Evolutionary conservation across 2,113 vertebrate species (phyloP).

Genomic region (Anarhynchus alexandrinus): DNA sequence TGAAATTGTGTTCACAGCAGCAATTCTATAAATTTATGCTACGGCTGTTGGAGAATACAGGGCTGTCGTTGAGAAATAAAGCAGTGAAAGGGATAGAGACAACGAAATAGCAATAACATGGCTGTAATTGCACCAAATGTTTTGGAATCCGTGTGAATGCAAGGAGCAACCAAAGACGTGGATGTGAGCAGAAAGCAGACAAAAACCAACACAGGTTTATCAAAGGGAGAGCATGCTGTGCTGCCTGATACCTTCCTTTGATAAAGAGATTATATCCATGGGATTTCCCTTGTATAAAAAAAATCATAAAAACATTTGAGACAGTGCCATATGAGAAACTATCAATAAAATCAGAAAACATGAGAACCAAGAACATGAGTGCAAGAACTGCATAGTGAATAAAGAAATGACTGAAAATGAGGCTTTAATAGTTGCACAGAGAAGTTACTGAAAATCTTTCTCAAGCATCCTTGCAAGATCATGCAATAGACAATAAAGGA

Average conservation of each 20-base stretch:
- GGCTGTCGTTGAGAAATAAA: neutral
- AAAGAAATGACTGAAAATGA: neutral
- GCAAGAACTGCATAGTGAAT: neutral
- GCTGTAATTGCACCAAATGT: neutral
- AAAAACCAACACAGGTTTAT: neutral
- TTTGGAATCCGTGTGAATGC: neutral
- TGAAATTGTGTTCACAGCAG: neutral
- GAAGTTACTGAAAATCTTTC: neutral
- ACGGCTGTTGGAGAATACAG: fast-evolving
- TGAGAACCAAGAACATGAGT: neutral
- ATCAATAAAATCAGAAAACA: neutral
- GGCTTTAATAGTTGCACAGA: neutral
- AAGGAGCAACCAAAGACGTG: neutral
- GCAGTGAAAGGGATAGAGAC: neutral
- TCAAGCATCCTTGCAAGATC: neutral
- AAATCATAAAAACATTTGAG: neutral
- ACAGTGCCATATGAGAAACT: neutral
- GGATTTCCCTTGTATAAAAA: neutral
- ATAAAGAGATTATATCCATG: neutral
- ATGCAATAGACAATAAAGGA: neutral
- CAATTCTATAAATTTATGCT: neutral
- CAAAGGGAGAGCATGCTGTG: neutral
- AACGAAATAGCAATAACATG: neutral
- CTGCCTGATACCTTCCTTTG: neutral
- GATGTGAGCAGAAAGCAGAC: neutral